Base-by-base conservation (phyloP, 2,888 invertebrate species). In the Odontocerum albicorne region DNA sequence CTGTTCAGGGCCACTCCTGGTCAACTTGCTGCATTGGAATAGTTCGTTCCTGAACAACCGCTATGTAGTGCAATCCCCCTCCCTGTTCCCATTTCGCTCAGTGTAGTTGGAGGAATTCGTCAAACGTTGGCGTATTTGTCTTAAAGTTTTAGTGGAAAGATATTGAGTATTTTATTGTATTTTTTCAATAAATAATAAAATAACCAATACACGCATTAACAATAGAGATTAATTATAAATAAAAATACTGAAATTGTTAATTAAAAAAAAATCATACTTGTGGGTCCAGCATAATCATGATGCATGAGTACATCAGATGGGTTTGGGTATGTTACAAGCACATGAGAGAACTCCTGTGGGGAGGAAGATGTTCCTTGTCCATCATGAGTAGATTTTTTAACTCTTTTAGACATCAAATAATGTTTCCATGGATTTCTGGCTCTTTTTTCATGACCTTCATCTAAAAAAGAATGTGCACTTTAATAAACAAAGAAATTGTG, bases 251-350 rank as follows among this genome's bases (percentile, higher is more conserved):
- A n/a, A 35, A 35, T 35, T 7, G 4, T 35, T n/a, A 10, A 10
- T 35, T 35, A 4, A 4, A 10, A 35, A 4, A 35, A 35, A 8
- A 12, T 10, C 4, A 10, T 36, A 51, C 51, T 49, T 15, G 27
- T 27, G 10, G 45, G 42, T 21, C 51, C 56, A 19, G 51, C 51
- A 31, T 56, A 56, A 35, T 56, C 56, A 42, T 56, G 56, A 33
- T 56, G 56, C 43, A 51, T 51, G 13, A 56, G 32, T 7, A 56
- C 56, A 13, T 56, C 56, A 13, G 45, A 27, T 4, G 56, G 56
- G 33, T 56, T 56, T 17, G 56, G 56, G 27, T 51, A 43, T 2
- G 46, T 13, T 12, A 50, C 35, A 6, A 51, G 27, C 2, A 42
- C 19, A 10, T 43, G 19, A 6, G 51, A 35, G 22, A 49, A 55